phyloP scores from a whole-genome alignment of 2,797 vertebrate species.

The Thalassophryne amazonica region DNA sequence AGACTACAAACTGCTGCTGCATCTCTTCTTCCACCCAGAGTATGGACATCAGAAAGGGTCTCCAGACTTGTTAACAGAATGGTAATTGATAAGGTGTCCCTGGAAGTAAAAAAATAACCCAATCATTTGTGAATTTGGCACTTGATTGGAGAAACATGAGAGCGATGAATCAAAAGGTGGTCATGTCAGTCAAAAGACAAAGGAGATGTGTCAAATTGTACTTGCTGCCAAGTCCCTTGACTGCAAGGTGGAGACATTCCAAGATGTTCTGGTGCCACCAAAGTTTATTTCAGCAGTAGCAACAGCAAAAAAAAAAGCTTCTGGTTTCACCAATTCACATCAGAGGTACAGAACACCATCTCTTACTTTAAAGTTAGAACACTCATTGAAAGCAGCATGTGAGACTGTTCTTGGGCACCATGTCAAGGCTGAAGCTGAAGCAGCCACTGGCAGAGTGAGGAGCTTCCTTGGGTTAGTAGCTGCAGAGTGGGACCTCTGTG shows the following conservation, averaged over 20 bases:
- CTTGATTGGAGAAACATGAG: neutral
- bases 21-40: neutral
- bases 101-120: neutral
- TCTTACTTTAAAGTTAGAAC: neutral
- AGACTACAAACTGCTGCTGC: neutral
- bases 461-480: neutral
- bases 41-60: neutral
- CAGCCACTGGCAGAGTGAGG: neutral
- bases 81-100: neutral
- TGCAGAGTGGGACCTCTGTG: conserved; percentile 1
- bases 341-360: neutral
- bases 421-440: neutral
- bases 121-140: neutral
- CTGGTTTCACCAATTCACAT: neutral
- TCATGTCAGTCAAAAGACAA: neutral
- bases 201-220: neutral
- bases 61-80: neutral
- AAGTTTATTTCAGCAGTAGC: neutral
- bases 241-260: neutral
- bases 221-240: neutral
- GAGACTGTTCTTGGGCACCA: neutral
- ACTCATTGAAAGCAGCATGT: neutral
- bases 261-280: neutral
- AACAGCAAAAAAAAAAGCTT: neutral
- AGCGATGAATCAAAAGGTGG: neutral